Evolutionary conservation across 2,113 vertebrate genomes (phyloP), one percentile per base, ranked within the genome.

Genomic region (Macrotis lagotis): DNA sequence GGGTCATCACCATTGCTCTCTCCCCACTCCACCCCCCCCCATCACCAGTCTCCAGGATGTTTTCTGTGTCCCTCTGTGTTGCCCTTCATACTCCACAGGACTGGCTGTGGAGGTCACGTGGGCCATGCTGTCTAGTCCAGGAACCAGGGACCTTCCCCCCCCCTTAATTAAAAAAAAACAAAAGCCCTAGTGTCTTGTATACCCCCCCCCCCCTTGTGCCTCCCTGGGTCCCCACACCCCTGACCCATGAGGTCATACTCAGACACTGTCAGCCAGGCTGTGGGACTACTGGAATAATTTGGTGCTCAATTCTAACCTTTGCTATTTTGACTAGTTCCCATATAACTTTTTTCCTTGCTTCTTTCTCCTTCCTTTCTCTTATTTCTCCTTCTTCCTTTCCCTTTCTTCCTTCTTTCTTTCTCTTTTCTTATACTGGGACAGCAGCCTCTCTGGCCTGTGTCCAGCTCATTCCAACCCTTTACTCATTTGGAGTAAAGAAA

Each of bases 91-190:
- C 90, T 96, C 90, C 91, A 74, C 25, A 44, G 92, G 91, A 94
- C 66, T 47, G 48, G 91, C 96, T 59, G 4, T 49, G 53, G 48
- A 96, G 97, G 97, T 97, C 97, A 97, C 90, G 51, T 97, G 97
- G 97, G 97, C 96, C 90, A 4, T 48, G 92, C 96, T 93, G 97
- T 97, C 97, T 97, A 95, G 97, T 97, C 97, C 97, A 28, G 96
- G 95, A 95, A 96, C 97, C 97, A 28, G 96, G 95, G 96, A 96
- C 97, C 96, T 97, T 92, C 94, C 92, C 50, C 24, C 74, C 59
- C 90, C 91, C 94, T 94, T 96, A 97, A 97, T 97, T 97, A 98
- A 97, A 97, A 97, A 97, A 97, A 97, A 97, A 98, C 97, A 98
- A 98, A 98, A 97, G 95, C 96, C 96, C 96, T 96, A 97, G 96